These are phyloP conservation scores for Lepidotrigona ventralis DNA, from an alignment of 1,140 invertebrate species.

Conservation along the genomic window DNA sequence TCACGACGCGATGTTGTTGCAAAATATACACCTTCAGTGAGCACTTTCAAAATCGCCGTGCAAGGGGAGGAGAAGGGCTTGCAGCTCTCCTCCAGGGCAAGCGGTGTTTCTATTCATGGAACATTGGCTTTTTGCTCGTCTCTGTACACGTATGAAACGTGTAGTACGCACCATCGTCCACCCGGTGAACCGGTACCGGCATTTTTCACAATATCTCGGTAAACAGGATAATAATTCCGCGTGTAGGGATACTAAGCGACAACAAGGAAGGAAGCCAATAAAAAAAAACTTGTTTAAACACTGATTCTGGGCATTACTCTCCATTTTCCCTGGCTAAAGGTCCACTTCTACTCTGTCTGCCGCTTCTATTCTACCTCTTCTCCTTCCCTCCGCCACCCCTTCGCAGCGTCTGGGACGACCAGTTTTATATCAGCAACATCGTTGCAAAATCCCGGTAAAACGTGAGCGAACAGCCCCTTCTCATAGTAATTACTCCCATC, in stretches of 20 bases:
- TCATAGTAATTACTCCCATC: slow-evolving; percentile 72
- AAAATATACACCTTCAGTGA: background rate
- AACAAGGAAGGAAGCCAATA: background rate
- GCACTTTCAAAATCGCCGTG: background rate
- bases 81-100: background rate
- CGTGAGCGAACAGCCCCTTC: slow-evolving; percentile 60
- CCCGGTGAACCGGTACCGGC: background rate
- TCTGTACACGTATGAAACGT: background rate
- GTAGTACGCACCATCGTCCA: background rate
- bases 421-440: slow-evolving; percentile 58
- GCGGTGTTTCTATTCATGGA: slow-evolving; percentile 17
- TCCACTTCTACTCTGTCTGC: background rate
- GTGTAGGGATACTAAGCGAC: background rate
- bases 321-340: slow-evolving; percentile 33
- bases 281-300: slow-evolving; percentile 36
- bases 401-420: background rate
- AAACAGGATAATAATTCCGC: slow-evolving; percentile 33
- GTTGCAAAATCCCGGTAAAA: slow-evolving; percentile 69
- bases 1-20: background rate
- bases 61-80: background rate
- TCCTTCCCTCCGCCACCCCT: too few relatives aligned
- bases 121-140: background rate
- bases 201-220: slow-evolving; percentile 18
- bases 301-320: slow-evolving; percentile 32
- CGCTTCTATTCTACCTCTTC: background rate